phyloP scores from a whole-genome alignment of 2,113 vertebrate genomes.

The Pluvialis apricaria region DNA sequence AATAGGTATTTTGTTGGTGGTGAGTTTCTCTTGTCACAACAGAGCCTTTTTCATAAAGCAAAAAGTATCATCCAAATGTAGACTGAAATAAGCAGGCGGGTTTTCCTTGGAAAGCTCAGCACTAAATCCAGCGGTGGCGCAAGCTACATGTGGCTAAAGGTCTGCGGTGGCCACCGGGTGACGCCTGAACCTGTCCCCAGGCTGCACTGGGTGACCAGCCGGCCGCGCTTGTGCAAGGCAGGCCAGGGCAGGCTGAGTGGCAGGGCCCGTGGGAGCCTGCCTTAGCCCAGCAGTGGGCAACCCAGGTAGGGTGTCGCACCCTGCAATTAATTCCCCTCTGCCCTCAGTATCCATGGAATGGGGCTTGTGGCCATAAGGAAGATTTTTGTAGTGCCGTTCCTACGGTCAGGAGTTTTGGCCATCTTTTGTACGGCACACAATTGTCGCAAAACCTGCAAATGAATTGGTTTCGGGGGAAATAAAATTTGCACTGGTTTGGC shows the following conservation, averaged over 20 bases:
- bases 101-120: neutral
- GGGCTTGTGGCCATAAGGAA: neutral
- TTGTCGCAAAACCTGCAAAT: neutral
- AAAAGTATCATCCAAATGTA: neutral
- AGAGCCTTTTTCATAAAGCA: neutral
- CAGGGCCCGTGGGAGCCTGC: neutral
- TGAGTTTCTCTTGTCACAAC: neutral
- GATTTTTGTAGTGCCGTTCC: neutral
- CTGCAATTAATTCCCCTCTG: neutral
- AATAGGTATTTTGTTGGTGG: neutral
- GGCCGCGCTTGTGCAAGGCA: neutral
- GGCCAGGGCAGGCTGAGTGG: neutral
- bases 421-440: rapidly evolving
- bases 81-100: neutral
- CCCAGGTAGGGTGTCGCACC: no score
- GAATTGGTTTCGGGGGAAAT: neutral
- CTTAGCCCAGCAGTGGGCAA: rapidly evolving
- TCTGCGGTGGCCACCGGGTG: neutral
- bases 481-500: neutral
- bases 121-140: neutral
- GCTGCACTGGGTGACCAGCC: neutral
- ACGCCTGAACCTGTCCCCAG: neutral
- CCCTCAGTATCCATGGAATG: neutral
- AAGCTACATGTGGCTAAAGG: neutral
- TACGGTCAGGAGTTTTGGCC: neutral